These are phyloP conservation scores for Heteromormyrus szaboi DNA, from an alignment of 2,797 vertebrate species.

Conservation along the genomic window DNA sequence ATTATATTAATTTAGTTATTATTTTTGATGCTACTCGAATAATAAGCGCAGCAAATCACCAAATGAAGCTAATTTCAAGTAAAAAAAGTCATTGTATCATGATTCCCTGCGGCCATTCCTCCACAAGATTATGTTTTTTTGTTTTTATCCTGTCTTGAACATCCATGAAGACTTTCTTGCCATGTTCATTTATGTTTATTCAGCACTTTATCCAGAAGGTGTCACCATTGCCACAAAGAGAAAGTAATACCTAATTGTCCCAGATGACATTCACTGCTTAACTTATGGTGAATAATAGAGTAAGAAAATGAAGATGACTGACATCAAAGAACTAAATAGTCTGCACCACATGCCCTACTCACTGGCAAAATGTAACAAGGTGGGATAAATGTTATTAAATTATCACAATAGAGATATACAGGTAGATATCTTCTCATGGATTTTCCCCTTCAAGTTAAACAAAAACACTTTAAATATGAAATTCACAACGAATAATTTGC, in stretches of 20 bases:
- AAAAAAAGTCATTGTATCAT: neutral
- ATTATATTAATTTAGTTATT: too few species aligned
- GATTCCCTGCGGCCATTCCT: neutral
- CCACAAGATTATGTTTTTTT: neutral
- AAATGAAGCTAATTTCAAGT: neutral
- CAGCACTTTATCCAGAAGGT: conserved; percentile 30
- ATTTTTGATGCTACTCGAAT: neutral
- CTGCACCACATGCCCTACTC: neutral
- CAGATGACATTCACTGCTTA: neutral
- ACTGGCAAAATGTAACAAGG: neutral
- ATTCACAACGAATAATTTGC: neutral
- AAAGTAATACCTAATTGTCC: conserved; percentile 21
- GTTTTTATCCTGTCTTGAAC: neutral
- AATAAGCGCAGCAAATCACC: neutral
- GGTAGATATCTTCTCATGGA: neutral
- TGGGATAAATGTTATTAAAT: neutral
- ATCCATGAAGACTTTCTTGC: neutral
- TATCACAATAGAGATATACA: neutral
- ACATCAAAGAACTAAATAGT: neutral
- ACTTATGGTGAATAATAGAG: neutral
- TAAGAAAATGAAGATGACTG: neutral
- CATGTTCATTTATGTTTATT: neutral
- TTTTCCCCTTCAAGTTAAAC: neutral
- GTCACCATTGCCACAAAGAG: conserved; percentile 29
- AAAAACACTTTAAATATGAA: conserved; percentile 22